Evolutionary conservation across 2,888 invertebrate genomes (phyloP), one percentile per base, ranked within the genome.

Genomic region (Xanthorhoe spadicearia): DNA sequence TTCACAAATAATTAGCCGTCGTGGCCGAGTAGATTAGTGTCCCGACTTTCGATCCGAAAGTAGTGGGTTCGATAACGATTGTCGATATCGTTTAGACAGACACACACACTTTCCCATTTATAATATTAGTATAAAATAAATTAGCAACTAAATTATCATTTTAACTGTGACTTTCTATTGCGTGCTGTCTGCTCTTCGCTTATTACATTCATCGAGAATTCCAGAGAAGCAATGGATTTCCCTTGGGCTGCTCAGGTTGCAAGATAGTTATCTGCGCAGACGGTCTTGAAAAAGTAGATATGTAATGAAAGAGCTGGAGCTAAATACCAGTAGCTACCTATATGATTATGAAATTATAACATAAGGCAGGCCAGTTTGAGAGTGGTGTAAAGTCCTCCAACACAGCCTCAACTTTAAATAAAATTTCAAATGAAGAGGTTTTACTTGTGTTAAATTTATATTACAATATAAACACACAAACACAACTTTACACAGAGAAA

Each of bases 401-500:
- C n/a, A n/a, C n/a, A n/a, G n/a, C n/a, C n/a, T n/a, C n/a, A n/a
- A n/a, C n/a, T n/a, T n/a, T n/a, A n/a, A n/a, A n/a, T n/a, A n/a
- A n/a, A n/a, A 28, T 4, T 28, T 28, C 3, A 28, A 28, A 28
- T 28, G 28, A 28, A 28, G 5, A 28, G 2, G 5, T 4, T 28
- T 4, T 28, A 28, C 28, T 28, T 28, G 28, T 28, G 28, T 38
- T n/a, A 10, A 13, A 2, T 13, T 0, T 43, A 13, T n/a, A 43
- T 48, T 48, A 48, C 48, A 15, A 56, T 52, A 18, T n/a, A 49
- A 52, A 51, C 38, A 49, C 72, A 70, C 66, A 68, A 75, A 75
- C 77, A 79, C 63, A 56, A 51, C 28, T 54, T 28, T 32, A 46
- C 60, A 83, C 81, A 77, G 81, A 80, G 77, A 83, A 75, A 78